These are phyloP conservation scores for Heliconius aoede DNA, from an alignment of 2,888 invertebrate species.

Conservation along the genomic window DNA sequence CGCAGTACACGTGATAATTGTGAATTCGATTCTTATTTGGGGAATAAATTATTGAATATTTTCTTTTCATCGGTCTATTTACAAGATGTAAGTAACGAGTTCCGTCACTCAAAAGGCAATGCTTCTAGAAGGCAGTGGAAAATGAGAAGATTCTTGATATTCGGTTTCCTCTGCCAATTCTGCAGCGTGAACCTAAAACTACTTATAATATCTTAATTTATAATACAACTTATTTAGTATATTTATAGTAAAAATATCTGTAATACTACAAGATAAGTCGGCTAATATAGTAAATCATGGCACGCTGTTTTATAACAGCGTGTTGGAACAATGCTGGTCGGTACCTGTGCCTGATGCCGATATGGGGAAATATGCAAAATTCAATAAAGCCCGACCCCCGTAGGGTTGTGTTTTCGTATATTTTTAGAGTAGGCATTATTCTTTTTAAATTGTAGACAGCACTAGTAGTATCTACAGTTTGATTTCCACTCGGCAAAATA, in stretches of 20 bases:
- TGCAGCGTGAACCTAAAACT: not conserved
- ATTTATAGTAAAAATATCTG: constrained; percentile 14
- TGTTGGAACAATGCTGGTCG: constrained; percentile 59
- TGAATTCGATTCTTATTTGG: not conserved
- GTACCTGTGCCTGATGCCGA: constrained; percentile 59
- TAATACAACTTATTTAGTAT: not conserved
- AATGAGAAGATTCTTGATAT: too few species aligned
- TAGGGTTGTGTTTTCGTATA: constrained; percentile 39
- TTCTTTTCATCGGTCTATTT: too few species aligned
- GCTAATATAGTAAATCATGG: constrained; percentile 50
- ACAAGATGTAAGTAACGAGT: too few species aligned
- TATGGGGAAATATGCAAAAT: constrained; percentile 74
- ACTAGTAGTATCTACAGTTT: too few species aligned
- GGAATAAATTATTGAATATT: not conserved
- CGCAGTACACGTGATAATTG: too few species aligned
- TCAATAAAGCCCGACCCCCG: constrained; percentile 64
- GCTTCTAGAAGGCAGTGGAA: too few species aligned
- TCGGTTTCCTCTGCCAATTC: too few species aligned
- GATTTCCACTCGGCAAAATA: too few species aligned
- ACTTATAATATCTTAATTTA: not conserved
- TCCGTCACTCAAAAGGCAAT: too few species aligned
- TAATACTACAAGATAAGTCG: constrained; percentile 33
- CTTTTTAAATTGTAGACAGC: too few species aligned
- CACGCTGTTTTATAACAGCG: constrained; percentile 51
- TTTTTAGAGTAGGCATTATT: not conserved